Percentiles rank a stretch among this genome's conserved stretches.
phyloP scores from a whole-genome alignment of 92 coral and sea anemone genomes.

The Porites cylindrica region DNA sequence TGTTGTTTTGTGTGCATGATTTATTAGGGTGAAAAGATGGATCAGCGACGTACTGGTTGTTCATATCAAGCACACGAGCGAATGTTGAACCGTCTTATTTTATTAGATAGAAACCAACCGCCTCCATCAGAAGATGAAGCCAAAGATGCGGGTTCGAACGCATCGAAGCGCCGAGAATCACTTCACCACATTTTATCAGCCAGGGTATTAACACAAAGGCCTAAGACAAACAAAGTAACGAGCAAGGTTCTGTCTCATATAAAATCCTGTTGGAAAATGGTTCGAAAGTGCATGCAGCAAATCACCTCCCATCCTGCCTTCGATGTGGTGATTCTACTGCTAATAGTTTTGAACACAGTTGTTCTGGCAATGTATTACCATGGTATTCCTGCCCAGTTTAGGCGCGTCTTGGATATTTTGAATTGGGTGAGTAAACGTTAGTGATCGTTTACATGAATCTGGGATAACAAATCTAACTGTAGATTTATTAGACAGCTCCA shows the following conservation, averaged over 20 bases:
- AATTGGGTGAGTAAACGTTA: constrained; percentile 61
- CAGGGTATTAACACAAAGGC: neutral
- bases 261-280: constrained; percentile 5
- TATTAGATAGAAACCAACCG: constrained; percentile 41
- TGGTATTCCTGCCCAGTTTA: constrained; percentile 61
- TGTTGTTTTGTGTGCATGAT: neutral
- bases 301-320: constrained; percentile 47
- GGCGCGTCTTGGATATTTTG: constrained; percentile 63
- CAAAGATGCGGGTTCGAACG: neutral
- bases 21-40: constrained; percentile 19
- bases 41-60: constrained; percentile 56
- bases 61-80: constrained; percentile 78
- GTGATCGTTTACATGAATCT: too few species aligned
- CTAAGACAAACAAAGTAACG: neutral
- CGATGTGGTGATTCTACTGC: constrained; percentile 69
- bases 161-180: neutral
- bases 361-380: constrained; percentile 80
- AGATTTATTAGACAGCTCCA: neutral
- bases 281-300: constrained; percentile 31
- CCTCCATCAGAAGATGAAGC: constrained; percentile 2
- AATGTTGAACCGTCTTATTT: constrained; percentile 64
- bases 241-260: constrained; percentile 8
- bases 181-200: constrained; percentile 25
- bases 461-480: neutral
- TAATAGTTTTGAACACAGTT: constrained; percentile 82